Percentiles rank a stretch among this genome's conserved stretches.
Conservation (phyloP, 2,797 vertebrate genomes). For the Rhodeus uyekii region DNA sequence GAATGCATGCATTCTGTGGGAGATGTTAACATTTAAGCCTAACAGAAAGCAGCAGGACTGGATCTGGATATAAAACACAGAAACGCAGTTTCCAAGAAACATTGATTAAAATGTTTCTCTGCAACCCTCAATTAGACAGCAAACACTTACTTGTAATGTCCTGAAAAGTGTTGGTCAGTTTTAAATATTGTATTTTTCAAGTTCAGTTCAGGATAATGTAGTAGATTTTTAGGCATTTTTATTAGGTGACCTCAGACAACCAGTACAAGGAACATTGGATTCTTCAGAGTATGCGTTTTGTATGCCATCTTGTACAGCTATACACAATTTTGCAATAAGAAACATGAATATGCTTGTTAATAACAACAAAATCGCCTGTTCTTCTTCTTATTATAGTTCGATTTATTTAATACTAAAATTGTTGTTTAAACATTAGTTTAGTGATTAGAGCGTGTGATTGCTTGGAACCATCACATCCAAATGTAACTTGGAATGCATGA, state of each 20-base stretch:
- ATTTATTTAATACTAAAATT: neutral
- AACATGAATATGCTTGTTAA: neutral
- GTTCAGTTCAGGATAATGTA: neutral
- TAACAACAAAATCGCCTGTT: too few species aligned
- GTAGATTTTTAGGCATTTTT: neutral
- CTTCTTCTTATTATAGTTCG: neutral
- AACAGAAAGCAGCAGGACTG: neutral
- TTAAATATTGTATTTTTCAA: constrained; percentile 5
- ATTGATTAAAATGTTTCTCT: neutral
- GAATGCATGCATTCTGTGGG: constrained; percentile 22
- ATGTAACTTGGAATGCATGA: neutral
- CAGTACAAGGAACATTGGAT: neutral
- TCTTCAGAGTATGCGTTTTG: neutral
- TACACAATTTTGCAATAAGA: neutral
- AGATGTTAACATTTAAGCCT: neutral
- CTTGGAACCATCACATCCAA: neutral
- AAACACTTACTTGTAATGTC: neutral
- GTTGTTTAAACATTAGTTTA: neutral
- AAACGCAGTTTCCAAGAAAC: neutral
- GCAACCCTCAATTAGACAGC: neutral
- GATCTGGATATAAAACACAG: neutral
- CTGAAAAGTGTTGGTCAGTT: neutral
- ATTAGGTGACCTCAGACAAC: neutral
- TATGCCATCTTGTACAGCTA: neutral
- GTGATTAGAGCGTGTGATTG: neutral